Conservation (phyloP, 1,140 invertebrate genomes). For the Anthonomus grandis region DNA sequence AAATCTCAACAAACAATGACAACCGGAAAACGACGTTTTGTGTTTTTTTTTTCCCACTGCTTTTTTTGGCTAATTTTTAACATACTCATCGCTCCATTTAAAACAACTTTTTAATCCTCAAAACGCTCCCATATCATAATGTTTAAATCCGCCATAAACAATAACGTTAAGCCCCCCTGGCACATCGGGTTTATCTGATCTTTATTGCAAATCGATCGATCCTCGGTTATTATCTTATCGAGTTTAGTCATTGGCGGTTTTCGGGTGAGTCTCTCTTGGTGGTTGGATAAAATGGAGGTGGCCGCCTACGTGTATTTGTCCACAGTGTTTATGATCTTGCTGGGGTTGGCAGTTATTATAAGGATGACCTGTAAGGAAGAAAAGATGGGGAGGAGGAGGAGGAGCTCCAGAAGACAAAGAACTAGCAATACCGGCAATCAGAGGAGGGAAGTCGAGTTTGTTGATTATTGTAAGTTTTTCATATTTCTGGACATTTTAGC, state of each 20-base stretch:
- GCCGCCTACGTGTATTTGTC: constrained; percentile 9
- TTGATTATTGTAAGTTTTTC: constrained; percentile 8
- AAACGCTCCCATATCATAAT: neutral
- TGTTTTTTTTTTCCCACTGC: too few relatives aligned
- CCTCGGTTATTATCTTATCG: neutral
- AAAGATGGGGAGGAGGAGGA: neutral
- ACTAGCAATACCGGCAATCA: neutral
- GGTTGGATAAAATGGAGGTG: constrained; percentile 3
- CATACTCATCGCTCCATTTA: too few relatives aligned
- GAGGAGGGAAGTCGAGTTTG: neutral
- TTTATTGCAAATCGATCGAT: neutral
- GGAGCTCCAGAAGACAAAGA: neutral
- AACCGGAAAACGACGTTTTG: too few relatives aligned
- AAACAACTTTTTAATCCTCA: neutral
- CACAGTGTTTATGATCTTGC: constrained; percentile 1
- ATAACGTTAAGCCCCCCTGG: neutral
- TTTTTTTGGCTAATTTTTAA: too few relatives aligned
- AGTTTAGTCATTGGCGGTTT: too few relatives aligned
- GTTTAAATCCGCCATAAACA: neutral
- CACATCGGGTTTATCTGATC: neutral
- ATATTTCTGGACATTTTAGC: too few relatives aligned
- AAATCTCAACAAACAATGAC: too few relatives aligned
- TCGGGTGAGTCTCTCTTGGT: too few relatives aligned
- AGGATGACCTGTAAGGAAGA: neutral
- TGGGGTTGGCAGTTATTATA: constrained; percentile 4